These are phyloP conservation scores for Sebastes aleutianus DNA, from an alignment of 2,797 vertebrate species.

Conservation along the genomic window DNA sequence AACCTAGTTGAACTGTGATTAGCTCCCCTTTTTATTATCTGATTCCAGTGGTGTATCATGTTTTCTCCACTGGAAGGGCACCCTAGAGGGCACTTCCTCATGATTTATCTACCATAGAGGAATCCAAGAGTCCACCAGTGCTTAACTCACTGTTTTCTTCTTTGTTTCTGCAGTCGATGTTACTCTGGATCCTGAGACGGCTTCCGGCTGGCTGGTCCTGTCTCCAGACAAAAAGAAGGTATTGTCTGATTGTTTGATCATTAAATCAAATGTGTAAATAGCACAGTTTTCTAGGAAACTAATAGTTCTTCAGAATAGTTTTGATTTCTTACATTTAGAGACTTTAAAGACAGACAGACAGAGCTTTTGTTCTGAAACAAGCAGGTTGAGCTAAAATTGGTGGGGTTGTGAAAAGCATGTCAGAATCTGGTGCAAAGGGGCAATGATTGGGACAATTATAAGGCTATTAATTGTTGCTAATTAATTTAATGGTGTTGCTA, in stretches of 20 bases:
- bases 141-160: neutral
- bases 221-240: constrained; percentile 60
- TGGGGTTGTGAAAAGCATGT: neutral
- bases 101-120: no score
- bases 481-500: neutral
- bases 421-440: neutral
- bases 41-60: no score
- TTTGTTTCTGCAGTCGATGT: constrained; percentile 41
- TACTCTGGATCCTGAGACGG: constrained; percentile 60
- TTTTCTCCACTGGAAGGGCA: no score
- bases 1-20: neutral
- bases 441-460: neutral
- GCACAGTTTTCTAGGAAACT: neutral
- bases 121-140: no score
- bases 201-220: constrained; percentile 58
- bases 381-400: neutral
- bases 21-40: neutral
- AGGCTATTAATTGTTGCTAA: no score
- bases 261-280: no score
- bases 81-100: no score
- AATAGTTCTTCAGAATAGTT: neutral
- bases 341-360: neutral
- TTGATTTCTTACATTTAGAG: neutral
- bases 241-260: neutral
- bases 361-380: neutral